Percentiles rank a stretch among this genome's conserved stretches.
Evolutionary conservation across 2,888 invertebrate genomes (phyloP).

Genomic region (Metallyticus violacea): DNA sequence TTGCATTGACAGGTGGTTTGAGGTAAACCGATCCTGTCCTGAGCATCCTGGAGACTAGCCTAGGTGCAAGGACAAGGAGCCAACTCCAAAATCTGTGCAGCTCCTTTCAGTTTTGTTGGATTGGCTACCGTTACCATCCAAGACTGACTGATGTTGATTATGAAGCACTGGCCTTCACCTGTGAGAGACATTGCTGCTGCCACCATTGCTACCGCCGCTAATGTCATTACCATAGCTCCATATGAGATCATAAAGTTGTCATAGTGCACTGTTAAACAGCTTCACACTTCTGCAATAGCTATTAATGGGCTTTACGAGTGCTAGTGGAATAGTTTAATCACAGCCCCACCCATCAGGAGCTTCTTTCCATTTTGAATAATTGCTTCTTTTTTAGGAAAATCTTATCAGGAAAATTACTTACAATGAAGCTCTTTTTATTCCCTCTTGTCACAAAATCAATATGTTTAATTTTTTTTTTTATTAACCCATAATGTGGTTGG

Average conservation of each 20-base stretch:
- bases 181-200: neutral
- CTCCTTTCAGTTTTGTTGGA: conserved; percentile 1
- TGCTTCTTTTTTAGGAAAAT: neutral
- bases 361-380: neutral
- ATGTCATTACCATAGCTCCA: neutral
- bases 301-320: neutral
- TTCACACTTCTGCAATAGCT: neutral
- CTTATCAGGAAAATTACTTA: no score
- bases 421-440: neutral
- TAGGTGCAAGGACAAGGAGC: neutral
- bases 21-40: conserved; percentile 97
- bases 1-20: conserved; percentile 99
- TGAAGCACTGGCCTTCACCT: neutral
- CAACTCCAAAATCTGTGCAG: neutral
- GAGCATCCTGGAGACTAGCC: conserved; percentile 92
- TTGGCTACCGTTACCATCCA: neutral
- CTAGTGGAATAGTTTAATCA: neutral
- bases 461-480: neutral
- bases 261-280: neutral
- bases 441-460: neutral
- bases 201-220: neutral
- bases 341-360: neutral
- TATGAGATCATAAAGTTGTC: neutral
- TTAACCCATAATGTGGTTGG: neutral
- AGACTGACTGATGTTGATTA: neutral